Evolutionary conservation across 2,888 invertebrate genomes (phyloP).

Genomic region (Corythucha ciliata): DNA sequence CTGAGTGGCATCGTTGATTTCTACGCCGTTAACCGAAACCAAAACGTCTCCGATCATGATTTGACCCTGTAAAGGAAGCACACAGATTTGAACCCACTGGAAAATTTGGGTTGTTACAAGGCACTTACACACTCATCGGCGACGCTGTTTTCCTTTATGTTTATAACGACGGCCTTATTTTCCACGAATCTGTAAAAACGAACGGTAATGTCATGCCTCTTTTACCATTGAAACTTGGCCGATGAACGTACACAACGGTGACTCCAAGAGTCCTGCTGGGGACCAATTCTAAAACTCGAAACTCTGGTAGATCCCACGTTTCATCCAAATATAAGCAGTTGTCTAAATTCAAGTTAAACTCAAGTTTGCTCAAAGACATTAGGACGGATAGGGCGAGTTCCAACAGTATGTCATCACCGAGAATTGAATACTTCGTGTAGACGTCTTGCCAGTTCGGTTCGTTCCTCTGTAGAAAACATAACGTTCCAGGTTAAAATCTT

Average conservation of each 20-base stretch:
- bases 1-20: constrained; percentile 44
- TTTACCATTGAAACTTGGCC: too few relatives aligned
- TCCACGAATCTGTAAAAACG: constrained; percentile 46
- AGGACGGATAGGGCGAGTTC: constrained; percentile 51
- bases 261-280: constrained; percentile 54
- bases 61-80: constrained; percentile 45
- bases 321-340: constrained; percentile 54
- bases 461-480: constrained; percentile 27
- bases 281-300: constrained; percentile 49
- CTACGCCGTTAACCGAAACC: constrained; percentile 52
- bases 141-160: constrained; percentile 50
- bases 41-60: constrained; percentile 54
- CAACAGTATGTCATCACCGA: constrained; percentile 54
- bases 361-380: constrained; percentile 45
- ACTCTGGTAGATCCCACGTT: constrained; percentile 52
- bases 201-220: too few relatives aligned
- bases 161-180: constrained; percentile 50
- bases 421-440: constrained; percentile 43
- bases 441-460: constrained; percentile 33
- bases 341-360: constrained; percentile 47
- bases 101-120: too few relatives aligned
- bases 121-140: constrained; percentile 54
- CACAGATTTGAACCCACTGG: too few relatives aligned
- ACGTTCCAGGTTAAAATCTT: too few relatives aligned
- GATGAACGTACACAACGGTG: constrained; percentile 46